Conservation (phyloP, 2,888 invertebrate species). For the Platynereis dumerilii region DNA sequence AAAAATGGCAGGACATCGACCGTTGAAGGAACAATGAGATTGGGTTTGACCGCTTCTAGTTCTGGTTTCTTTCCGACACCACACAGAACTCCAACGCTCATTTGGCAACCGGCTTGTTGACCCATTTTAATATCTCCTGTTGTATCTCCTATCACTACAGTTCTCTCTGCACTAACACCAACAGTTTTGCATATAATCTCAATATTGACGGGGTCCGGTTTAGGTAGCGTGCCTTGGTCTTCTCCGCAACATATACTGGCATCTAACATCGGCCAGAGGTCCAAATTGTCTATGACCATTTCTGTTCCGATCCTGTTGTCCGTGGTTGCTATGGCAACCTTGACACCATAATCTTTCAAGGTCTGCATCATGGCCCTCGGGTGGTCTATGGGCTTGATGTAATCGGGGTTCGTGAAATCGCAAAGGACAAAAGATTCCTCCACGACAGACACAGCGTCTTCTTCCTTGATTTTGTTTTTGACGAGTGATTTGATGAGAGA, state of each 20-base stretch:
- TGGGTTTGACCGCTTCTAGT: not conserved
- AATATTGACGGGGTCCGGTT: not conserved
- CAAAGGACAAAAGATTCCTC: too few species aligned
- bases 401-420: too few species aligned
- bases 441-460: too few species aligned
- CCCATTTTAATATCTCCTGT: not conserved
- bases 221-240: not conserved
- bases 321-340: not conserved
- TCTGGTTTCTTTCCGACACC: not conserved
- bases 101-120: not conserved
- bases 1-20: slow-evolving; percentile 3
- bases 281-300: not conserved
- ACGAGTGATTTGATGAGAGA: too few species aligned
- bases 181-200: not conserved
- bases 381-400: too few species aligned
- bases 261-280: not conserved
- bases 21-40: not conserved
- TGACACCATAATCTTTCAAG: not conserved
- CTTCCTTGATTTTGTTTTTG: too few species aligned
- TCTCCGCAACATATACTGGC: slow-evolving; percentile 4
- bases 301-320: not conserved
- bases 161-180: not conserved
- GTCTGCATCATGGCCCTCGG: not conserved
- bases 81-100: not conserved
- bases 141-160: slow-evolving; percentile 3